Percentiles rank a stretch among this genome's conserved stretches.
Conservation (phyloP, 2,888 invertebrate genomes). For the Ypsolopha sequella region DNA sequence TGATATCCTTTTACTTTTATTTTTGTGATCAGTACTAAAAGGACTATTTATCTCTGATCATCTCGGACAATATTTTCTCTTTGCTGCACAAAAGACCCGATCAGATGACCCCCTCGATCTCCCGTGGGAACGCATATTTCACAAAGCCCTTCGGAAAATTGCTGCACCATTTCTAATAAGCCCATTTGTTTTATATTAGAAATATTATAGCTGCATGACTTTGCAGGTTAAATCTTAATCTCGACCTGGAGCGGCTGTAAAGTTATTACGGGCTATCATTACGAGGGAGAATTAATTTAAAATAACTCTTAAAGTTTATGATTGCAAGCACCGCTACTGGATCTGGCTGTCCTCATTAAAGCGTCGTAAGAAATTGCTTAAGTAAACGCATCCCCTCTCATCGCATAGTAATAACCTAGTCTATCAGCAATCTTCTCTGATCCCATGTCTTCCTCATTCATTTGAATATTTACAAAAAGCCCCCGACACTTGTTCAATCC, state of each 20-base stretch:
- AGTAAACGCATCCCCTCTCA: slow-evolving; percentile 27
- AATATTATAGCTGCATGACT: neutral
- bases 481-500: slow-evolving; percentile 2
- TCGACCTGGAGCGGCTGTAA: neutral
- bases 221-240: neutral
- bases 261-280: slow-evolving; percentile 13
- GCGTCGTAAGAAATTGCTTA: slow-evolving; percentile 18
- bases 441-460: slow-evolving; percentile 17
- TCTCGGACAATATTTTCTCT: slow-evolving; percentile 49
- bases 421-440: slow-evolving; percentile 29
- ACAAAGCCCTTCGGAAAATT: slow-evolving; percentile 23
- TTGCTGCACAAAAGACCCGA: slow-evolving; percentile 41
- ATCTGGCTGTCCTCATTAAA: slow-evolving; percentile 31
- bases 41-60: slow-evolving; percentile 7
- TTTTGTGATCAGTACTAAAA: slow-evolving; percentile 3
- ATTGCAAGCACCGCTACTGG: slow-evolving; percentile 32
- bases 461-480: slow-evolving; percentile 1
- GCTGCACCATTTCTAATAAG: slow-evolving; percentile 7
- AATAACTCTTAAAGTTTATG: slow-evolving; percentile 24
- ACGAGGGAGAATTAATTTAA: slow-evolving; percentile 31
- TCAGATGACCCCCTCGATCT: slow-evolving; percentile 43
- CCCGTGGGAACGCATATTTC: slow-evolving; percentile 36
- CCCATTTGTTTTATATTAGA: slow-evolving; percentile 4
- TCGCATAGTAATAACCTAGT: slow-evolving; percentile 36
- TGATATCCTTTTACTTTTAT: slow-evolving; percentile 6